These are phyloP conservation scores for Idris sp. DNA, from an alignment of 1,140 invertebrate species.

Conservation along the genomic window DNA sequence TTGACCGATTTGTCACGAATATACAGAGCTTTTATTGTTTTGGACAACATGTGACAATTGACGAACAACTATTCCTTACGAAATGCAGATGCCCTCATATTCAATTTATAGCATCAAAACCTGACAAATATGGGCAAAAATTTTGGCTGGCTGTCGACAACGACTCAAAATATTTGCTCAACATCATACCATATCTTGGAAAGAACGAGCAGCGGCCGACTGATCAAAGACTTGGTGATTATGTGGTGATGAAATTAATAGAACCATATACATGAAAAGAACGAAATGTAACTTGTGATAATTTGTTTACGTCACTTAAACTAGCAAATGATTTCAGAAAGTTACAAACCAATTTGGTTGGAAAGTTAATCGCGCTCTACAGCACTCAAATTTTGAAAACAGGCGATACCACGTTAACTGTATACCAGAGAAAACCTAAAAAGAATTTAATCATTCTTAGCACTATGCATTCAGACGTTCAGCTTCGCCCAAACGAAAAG, in stretches of 20 bases:
- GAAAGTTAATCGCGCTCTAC: constrained; percentile 39
- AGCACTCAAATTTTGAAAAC: constrained; percentile 34
- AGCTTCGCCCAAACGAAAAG: constrained; percentile 3
- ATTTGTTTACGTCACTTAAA: constrained; percentile 63
- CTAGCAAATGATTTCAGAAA: constrained; percentile 56
- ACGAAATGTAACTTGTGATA: constrained; percentile 67
- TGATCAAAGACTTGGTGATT: constrained; percentile 21
- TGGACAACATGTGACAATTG: constrained; percentile 65
- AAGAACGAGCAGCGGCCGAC: constrained; percentile 57
- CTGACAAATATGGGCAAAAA: constrained; percentile 72
- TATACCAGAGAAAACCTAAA: constrained; percentile 52
- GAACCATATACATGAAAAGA: constrained; percentile 59
- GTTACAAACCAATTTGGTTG: constrained; percentile 55
- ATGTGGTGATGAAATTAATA: constrained; percentile 53
- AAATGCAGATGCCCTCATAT: constrained; percentile 69
- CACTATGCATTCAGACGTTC: constrained; percentile 37
- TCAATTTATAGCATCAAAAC: constrained; percentile 72
- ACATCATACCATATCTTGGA: constrained; percentile 70
- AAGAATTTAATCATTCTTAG: constrained; percentile 53
- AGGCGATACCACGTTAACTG: constrained; percentile 31
- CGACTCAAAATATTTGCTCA: constrained; percentile 66
- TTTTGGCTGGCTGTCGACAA: constrained; percentile 71
- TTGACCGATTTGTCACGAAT: constrained; percentile 69
- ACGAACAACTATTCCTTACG: constrained; percentile 72
- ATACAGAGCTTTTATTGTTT: constrained; percentile 69